A percentile compares a stretch with the other conserved stretches of the same genome.
Evolutionary conservation across 2,113 vertebrate species (phyloP).

Genomic region (Acinonyx jubatus): DNA sequence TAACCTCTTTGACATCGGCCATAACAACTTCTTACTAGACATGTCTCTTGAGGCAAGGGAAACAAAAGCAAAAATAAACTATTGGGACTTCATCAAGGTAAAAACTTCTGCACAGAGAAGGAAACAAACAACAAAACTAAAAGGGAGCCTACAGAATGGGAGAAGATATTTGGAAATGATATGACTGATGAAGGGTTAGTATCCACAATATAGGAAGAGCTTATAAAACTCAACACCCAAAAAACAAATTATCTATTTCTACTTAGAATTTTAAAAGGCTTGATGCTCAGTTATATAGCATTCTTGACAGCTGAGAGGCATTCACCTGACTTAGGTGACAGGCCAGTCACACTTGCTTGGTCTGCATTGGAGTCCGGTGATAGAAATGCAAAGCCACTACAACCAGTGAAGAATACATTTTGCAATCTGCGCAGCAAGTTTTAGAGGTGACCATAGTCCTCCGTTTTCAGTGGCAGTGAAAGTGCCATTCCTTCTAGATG

Average conservation of each 20-base stretch:
- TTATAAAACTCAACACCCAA: neutral
- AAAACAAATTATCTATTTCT: neutral
- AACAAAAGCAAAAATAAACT: neutral
- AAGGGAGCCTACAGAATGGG: neutral
- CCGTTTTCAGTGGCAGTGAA: neutral
- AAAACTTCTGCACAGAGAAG: neutral
- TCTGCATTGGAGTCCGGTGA: neutral
- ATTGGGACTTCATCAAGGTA: neutral
- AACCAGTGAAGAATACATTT: neutral
- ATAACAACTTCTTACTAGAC: neutral
- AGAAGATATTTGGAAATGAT: neutral
- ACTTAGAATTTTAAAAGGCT: neutral
- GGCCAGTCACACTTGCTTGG: neutral
- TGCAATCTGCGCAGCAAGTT: neutral
- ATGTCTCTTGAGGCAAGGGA: neutral
- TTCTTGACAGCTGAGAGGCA: neutral
- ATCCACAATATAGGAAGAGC: neutral
- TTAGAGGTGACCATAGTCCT: rapidly evolving
- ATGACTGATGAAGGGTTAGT: neutral
- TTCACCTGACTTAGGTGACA: neutral
- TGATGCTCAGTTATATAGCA: neutral
- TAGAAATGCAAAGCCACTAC: neutral
- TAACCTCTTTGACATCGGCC: neutral
- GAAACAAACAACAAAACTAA: neutral
- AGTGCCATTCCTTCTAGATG: neutral